These are phyloP conservation scores for Psylliodes chrysocephalus DNA, from an alignment of 2,888 invertebrate species.

Conservation along the genomic window DNA sequence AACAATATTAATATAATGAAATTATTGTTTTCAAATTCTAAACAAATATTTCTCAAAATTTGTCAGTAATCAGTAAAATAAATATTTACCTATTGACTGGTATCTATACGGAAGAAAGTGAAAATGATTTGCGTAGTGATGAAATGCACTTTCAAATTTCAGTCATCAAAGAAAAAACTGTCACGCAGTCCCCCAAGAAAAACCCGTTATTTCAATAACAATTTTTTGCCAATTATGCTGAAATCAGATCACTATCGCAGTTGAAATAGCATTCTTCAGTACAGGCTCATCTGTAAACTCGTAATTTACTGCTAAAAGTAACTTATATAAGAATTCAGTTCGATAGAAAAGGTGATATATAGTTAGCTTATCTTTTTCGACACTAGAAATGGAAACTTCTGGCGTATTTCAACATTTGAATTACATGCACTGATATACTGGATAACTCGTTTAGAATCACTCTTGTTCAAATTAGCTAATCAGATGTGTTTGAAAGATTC, in stretches of 20 bases:
- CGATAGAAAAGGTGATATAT: slow-evolving; percentile 7
- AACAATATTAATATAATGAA: no score
- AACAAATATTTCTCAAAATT: no score
- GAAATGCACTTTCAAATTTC: no score
- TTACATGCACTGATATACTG: not conserved
- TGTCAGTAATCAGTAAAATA: no score
- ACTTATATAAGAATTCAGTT: not conserved
- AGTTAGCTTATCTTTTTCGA: slow-evolving; percentile 12
- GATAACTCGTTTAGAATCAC: not conserved
- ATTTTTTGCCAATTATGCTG: slow-evolving; percentile 34
- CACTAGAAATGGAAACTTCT: slow-evolving; percentile 1
- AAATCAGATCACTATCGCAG: slow-evolving; percentile 29
- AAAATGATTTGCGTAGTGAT: no score
- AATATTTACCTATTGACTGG: no score
- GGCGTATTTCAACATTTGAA: slow-evolving; percentile 2
- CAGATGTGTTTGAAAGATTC: no score
- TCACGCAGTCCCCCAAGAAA: not conserved
- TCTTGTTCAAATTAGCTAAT: slow-evolving; percentile 14
- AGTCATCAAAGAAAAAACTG: not conserved
- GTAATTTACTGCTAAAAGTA: not conserved
- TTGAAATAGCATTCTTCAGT: not conserved
- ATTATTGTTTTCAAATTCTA: no score
- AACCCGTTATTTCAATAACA: slow-evolving; percentile 31
- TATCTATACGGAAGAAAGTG: no score
- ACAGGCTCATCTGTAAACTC: slow-evolving; percentile 5